Evolutionary conservation across 2,797 vertebrate genomes (phyloP), one percentile per base, ranked within the genome.

Genomic region (Sebastes kiyomatsui): DNA sequence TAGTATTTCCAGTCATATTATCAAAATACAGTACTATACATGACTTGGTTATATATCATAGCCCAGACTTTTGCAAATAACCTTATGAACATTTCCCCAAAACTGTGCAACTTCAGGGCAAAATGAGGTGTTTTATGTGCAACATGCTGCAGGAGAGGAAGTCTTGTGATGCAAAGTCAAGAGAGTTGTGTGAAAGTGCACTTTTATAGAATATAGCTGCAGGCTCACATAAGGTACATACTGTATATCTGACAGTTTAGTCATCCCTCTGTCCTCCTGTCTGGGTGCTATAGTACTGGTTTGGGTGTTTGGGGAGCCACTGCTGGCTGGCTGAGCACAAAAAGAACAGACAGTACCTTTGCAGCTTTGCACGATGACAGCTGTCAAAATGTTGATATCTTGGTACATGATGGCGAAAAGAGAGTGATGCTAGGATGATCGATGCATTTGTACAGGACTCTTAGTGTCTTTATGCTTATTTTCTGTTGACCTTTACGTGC

Each of bases 321-420:
- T 35, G 75, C 56, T 71, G 6, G 7, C 18, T 46, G 42, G 5
- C 33, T 4, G 22, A 72, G 76, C 60, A 67, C 78, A 60, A 54
- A 79, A 59, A 23, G 76, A 80, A 79, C 82, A 85, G 73, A 35
- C 72, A 75, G 80, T 75, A 78, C 81, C 82, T 79, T 49, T 35
- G 33, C 55, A 72, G 71, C 59, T 72, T 14, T 59, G 11, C 5
- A 22, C 23, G 52, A 28, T 74, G 79, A 65, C 81, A 79, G 75
- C 58, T 84, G 75, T 81, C 67, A 71, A 16, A 59, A 74, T 67
- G 71, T 61, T 3, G 58, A 69, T 69, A 67, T 69, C 42, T 64
- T 27, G 5, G 28, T 14, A 54, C 42, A 11, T 2, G 35, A 49
- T 20, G 20, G 52, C 2, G 13, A 46, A 28, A 28, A 27, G 55